Conservation (phyloP, 2,888 invertebrate genomes). For the Cantharis rustica region DNA sequence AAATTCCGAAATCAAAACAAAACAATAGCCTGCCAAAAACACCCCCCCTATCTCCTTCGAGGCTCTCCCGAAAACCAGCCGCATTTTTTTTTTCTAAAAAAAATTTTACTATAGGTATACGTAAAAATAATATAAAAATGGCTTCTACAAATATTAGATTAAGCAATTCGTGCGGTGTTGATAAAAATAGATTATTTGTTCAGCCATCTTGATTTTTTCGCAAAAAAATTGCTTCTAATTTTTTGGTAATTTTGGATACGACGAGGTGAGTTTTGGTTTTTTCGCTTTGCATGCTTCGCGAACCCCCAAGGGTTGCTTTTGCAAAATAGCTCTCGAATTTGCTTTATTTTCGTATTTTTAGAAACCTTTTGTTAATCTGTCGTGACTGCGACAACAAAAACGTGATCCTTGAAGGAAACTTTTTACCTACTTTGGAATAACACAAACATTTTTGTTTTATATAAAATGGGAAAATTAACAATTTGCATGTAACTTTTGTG, state of each 20-base stretch:
- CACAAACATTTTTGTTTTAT: neutral
- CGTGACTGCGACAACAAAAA: neutral
- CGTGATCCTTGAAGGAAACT: neutral
- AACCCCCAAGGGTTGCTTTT: neutral
- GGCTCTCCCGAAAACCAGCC: neutral
- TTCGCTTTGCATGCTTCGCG: neutral
- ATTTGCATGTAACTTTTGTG: neutral
- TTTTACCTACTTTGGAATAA: neutral
- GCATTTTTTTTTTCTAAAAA: neutral
- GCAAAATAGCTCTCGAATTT: neutral
- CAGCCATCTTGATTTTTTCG: slow-evolving; percentile 53
- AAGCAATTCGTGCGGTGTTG: slow-evolving; percentile 34
- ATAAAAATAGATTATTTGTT: slow-evolving; percentile 56
- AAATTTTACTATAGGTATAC: neutral
- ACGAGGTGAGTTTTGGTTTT: neutral
- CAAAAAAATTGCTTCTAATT: slow-evolving; percentile 14
- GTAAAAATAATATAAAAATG: slow-evolving; percentile 34
- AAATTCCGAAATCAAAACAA: neutral
- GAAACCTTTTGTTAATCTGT: slow-evolving; percentile 28
- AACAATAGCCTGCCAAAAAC: neutral
- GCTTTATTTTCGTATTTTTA: slow-evolving; percentile 21
- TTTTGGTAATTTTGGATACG: neutral
- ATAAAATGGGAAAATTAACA: neutral
- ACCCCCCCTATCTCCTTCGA: neutral
- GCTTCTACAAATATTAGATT: slow-evolving; percentile 45